Evolutionary conservation across 2,797 vertebrate genomes (phyloP).

Genomic region (Rhinoraja longicauda): DNA sequence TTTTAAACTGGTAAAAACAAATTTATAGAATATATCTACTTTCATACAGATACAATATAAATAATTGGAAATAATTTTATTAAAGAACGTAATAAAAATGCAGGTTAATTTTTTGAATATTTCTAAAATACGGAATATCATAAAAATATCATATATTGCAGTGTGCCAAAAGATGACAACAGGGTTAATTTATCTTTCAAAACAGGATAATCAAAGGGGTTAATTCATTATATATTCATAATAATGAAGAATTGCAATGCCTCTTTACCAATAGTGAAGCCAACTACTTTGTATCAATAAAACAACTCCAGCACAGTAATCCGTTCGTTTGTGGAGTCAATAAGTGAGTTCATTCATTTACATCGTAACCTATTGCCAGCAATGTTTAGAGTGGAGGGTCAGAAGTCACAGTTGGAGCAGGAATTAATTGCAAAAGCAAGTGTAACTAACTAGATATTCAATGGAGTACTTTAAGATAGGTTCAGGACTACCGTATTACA

Average conservation of each 20-base stretch:
- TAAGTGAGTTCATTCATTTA: constrained; percentile 47
- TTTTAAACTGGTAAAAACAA: not conserved
- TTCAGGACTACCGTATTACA: not conserved
- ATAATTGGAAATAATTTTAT: not conserved
- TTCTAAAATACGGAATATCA: not conserved
- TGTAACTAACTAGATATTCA: constrained; percentile 53
- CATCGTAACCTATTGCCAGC: constrained; percentile 53
- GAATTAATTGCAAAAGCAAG: constrained; percentile 54
- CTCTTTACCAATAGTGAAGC: not conserved
- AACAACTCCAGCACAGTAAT: not conserved
- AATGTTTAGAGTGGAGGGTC: constrained; percentile 51
- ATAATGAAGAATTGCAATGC: not conserved
- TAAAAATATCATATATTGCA: not conserved
- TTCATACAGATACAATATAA: not conserved
- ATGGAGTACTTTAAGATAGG: not conserved
- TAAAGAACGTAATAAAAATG: not conserved
- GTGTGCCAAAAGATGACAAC: not conserved
- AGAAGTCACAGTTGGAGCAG: constrained; percentile 48
- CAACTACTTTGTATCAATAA: not conserved
- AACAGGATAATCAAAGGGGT: not conserved
- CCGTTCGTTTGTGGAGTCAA: too few relatives aligned
- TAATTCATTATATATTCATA: not conserved
- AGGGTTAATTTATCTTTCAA: not conserved
- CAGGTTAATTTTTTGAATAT: not conserved
- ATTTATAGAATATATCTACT: not conserved